These are phyloP conservation scores for Ctenomys sociabilis DNA, from an alignment of 2,113 vertebrate species.

Conservation along the genomic window DNA sequence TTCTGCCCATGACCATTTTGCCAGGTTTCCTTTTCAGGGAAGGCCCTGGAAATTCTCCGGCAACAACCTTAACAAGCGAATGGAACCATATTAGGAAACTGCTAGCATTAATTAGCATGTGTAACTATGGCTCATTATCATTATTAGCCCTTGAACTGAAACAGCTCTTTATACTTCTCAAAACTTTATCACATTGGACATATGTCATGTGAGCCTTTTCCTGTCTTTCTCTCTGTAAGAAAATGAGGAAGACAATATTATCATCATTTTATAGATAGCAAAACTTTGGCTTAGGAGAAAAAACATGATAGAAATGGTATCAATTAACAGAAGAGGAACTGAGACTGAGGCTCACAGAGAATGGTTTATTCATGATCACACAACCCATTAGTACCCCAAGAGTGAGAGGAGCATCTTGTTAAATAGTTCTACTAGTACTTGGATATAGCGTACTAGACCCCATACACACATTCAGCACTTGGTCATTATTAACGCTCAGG, in stretches of 20 bases:
- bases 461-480: neutral
- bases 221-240: neutral
- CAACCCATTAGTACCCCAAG: neutral
- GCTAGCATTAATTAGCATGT: neutral
- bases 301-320: conserved; percentile 19
- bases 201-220: neutral
- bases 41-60: neutral
- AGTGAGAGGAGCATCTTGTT: neutral
- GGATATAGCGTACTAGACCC: neutral
- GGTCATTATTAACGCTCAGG: neutral
- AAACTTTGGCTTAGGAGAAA: conserved; percentile 20
- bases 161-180: neutral
- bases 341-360: conserved; percentile 33
- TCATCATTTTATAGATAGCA: neutral
- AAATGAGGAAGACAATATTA: conserved; percentile 8
- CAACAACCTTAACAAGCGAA: neutral
- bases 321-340: neutral
- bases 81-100: neutral
- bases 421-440: neutral
- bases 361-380: neutral
- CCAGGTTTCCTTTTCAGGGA: neutral
- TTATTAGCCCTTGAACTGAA: conserved; percentile 3
- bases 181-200: conserved; percentile 20
- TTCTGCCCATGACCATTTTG: neutral
- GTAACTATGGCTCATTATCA: neutral